phyloP scores from a whole-genome alignment of 1,140 invertebrate genomes.

The Argopecten irradians region DNA sequence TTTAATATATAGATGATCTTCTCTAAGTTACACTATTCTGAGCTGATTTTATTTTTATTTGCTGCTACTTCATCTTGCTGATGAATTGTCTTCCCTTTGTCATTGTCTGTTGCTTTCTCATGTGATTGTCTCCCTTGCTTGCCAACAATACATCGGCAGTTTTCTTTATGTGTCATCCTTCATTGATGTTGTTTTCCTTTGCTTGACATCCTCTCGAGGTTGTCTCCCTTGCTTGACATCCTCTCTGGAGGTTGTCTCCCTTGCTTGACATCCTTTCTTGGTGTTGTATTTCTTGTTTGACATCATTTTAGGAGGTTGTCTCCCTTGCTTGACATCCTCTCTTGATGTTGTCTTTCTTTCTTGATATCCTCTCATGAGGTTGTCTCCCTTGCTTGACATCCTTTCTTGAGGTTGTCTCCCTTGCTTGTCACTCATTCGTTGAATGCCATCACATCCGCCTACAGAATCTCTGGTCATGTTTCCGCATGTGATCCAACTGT shows the following conservation, averaged over 20 bases:
- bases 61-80: background rate
- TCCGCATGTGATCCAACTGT: constrained; percentile 20
- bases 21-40: background rate
- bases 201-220: background rate
- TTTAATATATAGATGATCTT: background rate
- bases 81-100: too few species aligned
- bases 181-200: background rate
- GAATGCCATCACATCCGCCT: constrained; percentile 19
- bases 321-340: background rate
- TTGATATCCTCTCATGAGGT: background rate
- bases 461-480: constrained; percentile 21
- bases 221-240: background rate
- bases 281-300: background rate
- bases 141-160: too few species aligned
- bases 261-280: background rate
- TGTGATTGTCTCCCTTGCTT: too few species aligned
- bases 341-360: background rate
- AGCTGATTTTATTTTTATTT: background rate
- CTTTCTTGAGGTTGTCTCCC: background rate
- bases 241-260: background rate
- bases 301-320: background rate
- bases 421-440: background rate
- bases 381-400: background rate
- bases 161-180: background rate
- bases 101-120: background rate